These are phyloP conservation scores for Sipha maydis DNA, from an alignment of 2,888 invertebrate species.

Conservation along the genomic window DNA sequence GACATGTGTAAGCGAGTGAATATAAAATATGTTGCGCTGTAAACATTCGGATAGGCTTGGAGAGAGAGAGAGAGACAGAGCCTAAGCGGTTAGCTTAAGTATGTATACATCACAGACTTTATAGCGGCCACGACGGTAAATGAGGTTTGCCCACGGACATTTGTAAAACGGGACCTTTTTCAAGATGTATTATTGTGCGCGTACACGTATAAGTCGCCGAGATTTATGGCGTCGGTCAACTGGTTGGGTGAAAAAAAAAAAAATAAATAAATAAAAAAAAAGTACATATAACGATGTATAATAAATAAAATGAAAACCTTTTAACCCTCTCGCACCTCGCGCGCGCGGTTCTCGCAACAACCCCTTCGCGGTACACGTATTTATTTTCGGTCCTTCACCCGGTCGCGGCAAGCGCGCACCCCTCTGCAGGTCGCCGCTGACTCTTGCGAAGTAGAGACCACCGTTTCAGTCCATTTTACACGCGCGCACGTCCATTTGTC, in stretches of 20 bases:
- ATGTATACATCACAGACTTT: not conserved
- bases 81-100: not conserved
- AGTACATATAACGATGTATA: not conserved
- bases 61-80: not conserved
- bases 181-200: slow-evolving; percentile 26
- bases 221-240: slow-evolving; percentile 32
- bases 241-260: not conserved
- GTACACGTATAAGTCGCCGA: slow-evolving; percentile 10
- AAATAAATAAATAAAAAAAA: not conserved
- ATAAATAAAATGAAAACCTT: slow-evolving; percentile 45
- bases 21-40: not conserved
- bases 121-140: slow-evolving; percentile 4
- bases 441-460: not conserved
- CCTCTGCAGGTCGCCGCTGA: not conserved
- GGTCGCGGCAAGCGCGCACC: not conserved
- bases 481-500: not conserved
- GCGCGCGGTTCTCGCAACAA: not conserved
- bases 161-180: slow-evolving; percentile 43
- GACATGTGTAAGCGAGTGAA: not conserved
- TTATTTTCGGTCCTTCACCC: not conserved
- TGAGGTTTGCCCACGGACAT: slow-evolving; percentile 25
- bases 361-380: not conserved
- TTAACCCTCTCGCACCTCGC: slow-evolving; percentile 12
- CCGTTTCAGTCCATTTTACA: slow-evolving; percentile 12
- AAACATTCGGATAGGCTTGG: no score